Base-by-base conservation (phyloP, 2,888 invertebrate species). In the Lycia hirtaria region DNA sequence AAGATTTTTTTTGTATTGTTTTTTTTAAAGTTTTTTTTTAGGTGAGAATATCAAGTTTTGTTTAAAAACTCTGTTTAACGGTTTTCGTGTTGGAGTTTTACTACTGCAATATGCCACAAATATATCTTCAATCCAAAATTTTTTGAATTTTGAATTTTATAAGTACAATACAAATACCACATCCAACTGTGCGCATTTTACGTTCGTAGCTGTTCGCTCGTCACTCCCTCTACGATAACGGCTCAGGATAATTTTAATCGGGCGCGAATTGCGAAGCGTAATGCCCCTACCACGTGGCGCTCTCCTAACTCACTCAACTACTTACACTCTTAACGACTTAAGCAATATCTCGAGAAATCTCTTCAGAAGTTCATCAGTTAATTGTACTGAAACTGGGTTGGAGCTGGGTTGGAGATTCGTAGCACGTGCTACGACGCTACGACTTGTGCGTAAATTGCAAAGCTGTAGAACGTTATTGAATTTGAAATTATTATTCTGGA, bases 201-300 rank as follows among this genome's bases (percentile, higher is more conserved):
- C 22, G 6, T 56, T 58, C 9, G 0, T 12, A 56, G 62, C 41
- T 73, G 80, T 79, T 61, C 72, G 60, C 72, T 81, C 85, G 81
- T 85, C 85, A 85, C 77, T 86, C 83, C 83, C 85, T 78, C 73
- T 75, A 78, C 87, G 83, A 88, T 91, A 88, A 89, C 77, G 75
- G 83, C 81, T 83, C 78, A 82, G 90, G 89, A 90, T 90, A 88
- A 90, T 91, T 91, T 89, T 87, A 90, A 90, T 89, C 86, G 88
- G 80, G 81, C 88, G 88, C 88, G 86, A 90, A 89, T 85, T 85
- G 85, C 70, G 76, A 72, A 80, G 45, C 65, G 76, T 88, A 88
- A 90, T 88, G 86, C 74, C 73, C 74, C 64, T 32, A 78, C 75
- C 90, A 91, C 85, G 86, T 85, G 90, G 70, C 87, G 85, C 52